Evolutionary conservation across 2,113 vertebrate species (phyloP).

Genomic region (Bambusicola thoracicus): DNA sequence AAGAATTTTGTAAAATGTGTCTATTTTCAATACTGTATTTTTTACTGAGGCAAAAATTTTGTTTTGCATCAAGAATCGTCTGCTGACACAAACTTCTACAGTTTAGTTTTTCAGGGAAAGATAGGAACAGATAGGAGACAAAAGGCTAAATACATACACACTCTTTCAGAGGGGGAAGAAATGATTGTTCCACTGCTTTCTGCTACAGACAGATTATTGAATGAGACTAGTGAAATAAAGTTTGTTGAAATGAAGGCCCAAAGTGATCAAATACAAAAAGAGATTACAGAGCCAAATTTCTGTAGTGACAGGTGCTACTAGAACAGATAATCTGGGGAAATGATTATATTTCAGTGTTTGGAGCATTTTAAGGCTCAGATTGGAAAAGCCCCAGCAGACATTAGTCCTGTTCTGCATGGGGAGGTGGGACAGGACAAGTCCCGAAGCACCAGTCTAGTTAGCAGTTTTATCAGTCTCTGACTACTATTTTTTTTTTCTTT

Average conservation of each 20-base stretch:
- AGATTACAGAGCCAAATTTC: not conserved
- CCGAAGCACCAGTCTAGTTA: not conserved
- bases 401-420: not conserved
- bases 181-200: not conserved
- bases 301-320: not conserved
- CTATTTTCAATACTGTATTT: not conserved
- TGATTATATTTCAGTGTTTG: not conserved
- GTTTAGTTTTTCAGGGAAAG: not conserved
- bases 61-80: not conserved
- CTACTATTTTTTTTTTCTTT: not conserved
- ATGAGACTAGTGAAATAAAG: not conserved
- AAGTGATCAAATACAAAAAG: rapidly evolving
- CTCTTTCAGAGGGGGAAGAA: not conserved
- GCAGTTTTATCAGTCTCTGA: not conserved
- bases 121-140: not conserved
- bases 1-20: not conserved
- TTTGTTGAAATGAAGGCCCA: not conserved
- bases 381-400: not conserved
- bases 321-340: not conserved
- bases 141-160: not conserved
- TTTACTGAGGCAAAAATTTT: not conserved
- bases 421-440: not conserved
- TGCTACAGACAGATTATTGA: not conserved
- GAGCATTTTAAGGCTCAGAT: not conserved
- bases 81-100: not conserved